A percentile compares a stretch with the other conserved stretches of the same genome.
phyloP scores from a whole-genome alignment of 2,888 invertebrate species.

The Lithodes maja region DNA sequence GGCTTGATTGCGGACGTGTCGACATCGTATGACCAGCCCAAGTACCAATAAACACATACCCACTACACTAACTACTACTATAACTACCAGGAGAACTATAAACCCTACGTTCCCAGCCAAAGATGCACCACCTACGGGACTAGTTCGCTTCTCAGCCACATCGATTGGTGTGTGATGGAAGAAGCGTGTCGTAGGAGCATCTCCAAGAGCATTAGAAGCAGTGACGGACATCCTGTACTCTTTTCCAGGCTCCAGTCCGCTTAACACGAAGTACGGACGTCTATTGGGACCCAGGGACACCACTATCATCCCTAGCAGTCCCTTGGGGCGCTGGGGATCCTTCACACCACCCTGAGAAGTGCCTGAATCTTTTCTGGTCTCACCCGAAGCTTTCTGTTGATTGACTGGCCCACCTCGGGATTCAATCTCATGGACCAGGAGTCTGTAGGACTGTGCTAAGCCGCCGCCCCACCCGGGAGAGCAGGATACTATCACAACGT shows the following conservation, averaged over 20 bases:
- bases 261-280: conserved; percentile 58
- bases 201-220: background rate
- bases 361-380: background rate
- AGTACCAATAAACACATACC: background rate
- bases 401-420: background rate
- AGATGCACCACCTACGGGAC: conserved; percentile 33
- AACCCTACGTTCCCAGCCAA: background rate
- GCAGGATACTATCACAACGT: conserved; percentile 2
- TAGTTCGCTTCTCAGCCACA: conserved; percentile 62
- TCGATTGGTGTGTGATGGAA: conserved; percentile 48
- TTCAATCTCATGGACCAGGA: background rate
- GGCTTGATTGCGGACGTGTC: background rate
- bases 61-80: background rate
- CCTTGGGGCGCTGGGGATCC: background rate
- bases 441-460: background rate
- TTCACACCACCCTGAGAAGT: background rate
- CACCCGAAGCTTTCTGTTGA: background rate
- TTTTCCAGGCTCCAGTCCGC: conserved; percentile 55
- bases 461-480: conserved; percentile 9
- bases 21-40: background rate
- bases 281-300: background rate
- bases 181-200: background rate
- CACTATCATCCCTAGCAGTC: background rate
- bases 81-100: background rate
- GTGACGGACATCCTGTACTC: conserved; percentile 52